Conservation (phyloP, 1,140 invertebrate species). For the Nomia melanderi region DNA sequence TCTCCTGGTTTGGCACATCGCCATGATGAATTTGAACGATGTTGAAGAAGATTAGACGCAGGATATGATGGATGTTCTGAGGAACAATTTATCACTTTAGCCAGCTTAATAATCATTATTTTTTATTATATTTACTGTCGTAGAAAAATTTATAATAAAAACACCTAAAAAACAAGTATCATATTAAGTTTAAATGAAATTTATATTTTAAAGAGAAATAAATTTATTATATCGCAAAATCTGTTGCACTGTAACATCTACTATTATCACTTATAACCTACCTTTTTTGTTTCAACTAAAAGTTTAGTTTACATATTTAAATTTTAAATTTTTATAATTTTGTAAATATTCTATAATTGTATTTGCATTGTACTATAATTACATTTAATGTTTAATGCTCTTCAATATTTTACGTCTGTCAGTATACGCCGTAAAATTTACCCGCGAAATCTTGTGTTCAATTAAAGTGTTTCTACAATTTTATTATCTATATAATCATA, state of each 20-base stretch:
- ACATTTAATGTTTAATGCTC: too few species aligned
- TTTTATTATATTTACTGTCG: neutral
- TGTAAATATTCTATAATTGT: too few species aligned
- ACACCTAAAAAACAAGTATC: neutral
- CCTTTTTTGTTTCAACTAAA: too few species aligned
- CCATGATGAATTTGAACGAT: constrained; percentile 70
- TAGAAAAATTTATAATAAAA: neutral
- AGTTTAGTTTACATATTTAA: too few species aligned
- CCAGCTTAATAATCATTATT: constrained; percentile 76
- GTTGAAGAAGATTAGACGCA: constrained; percentile 72
- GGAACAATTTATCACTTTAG: constrained; percentile 74
- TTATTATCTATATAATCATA: too few species aligned
- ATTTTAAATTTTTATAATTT: too few species aligned
- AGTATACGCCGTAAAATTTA: too few species aligned
- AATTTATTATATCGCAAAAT: constrained; percentile 20
- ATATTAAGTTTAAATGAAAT: neutral
- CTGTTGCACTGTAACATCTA: neutral
- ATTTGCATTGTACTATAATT: too few species aligned
- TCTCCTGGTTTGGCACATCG: constrained; percentile 76
- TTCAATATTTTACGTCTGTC: too few species aligned
- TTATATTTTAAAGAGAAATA: neutral
- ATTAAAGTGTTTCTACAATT: too few species aligned
- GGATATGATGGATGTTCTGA: constrained; percentile 76
- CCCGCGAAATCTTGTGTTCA: too few species aligned
- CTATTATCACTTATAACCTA: too few species aligned